Evolutionary conservation across 2,888 invertebrate species (phyloP), one percentile per base, ranked within the genome.

Genomic region (Caenorhabditis uteleia): DNA sequence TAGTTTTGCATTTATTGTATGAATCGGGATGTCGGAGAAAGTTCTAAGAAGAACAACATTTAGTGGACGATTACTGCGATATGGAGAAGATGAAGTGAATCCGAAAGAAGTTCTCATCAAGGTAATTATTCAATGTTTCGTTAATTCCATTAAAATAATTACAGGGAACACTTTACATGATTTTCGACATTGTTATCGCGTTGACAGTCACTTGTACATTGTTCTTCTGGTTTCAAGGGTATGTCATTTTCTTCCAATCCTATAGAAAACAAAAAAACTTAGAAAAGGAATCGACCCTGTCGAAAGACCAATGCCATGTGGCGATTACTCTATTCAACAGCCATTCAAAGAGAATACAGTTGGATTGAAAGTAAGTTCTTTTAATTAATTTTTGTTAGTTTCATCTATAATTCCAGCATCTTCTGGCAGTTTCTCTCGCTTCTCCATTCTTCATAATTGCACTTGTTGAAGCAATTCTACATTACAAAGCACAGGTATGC

Each of bases 311-410:
- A 94, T 95, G 87, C 93, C 91, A 86, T 95, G 95, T 86, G 90
- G 92, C 84, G 97, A 97, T 86, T 91, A 92, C 82, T 90, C 91
- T 46, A 88, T 97, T 45, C 88, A 88, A 80, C 91, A 95, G 84
- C 95, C 95, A 2, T 92, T 89, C 85, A 89, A 89, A 77, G 75
- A 77, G 6, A 83, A 83, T 54, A 85, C 86, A 1, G 78, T 86
- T 0, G 76, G 69, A 26, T 48, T 70, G 46, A 72, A 72, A 38
- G 64, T 47, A 18, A 14, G 14, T 18, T 33, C 7, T n/a, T 16
- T 1, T 5, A 5, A n/a, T 5, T 5, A 34, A 34, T n/a, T 7
- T 34, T 34, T 34, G 5, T 12, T 12, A 34, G n/a, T 34, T 12
- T n/a, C n/a, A n/a, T n/a, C n/a, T n/a, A n/a, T n/a, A n/a, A n/a